phyloP scores from a whole-genome alignment of 2,797 vertebrate genomes.

The Setipinna tenuifilis region DNA sequence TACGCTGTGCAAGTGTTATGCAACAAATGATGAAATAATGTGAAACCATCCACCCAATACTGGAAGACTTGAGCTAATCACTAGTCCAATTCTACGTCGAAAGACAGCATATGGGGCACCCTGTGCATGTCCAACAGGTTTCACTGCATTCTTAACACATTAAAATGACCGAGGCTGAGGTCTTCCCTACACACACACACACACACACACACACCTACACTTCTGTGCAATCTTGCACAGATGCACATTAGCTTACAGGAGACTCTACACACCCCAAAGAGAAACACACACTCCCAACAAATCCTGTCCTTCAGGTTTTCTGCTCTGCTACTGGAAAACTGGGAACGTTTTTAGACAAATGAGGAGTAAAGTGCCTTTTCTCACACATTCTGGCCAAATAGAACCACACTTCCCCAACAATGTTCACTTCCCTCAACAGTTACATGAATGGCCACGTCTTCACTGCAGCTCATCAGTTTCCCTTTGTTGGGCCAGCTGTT shows the following conservation, averaged over 20 bases:
- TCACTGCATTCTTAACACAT: no score
- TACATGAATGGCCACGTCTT: background rate
- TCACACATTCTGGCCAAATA: background rate
- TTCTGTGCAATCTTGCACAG: background rate
- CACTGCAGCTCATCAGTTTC: background rate
- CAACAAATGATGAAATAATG: no score
- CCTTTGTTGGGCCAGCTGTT: background rate
- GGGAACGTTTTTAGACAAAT: background rate
- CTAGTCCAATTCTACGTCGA: no score
- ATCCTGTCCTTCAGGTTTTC: background rate
- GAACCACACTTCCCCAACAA: background rate
- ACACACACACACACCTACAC: background rate
- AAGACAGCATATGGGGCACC: no score
- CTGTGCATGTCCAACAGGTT: no score
- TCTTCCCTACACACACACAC: no score
- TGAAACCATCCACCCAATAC: no score
- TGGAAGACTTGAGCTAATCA: no score
- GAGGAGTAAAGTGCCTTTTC: background rate
- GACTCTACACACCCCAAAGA: background rate
- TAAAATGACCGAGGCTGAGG: no score
- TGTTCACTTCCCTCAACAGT: background rate
- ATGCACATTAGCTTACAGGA: background rate
- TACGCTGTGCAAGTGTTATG: no score
- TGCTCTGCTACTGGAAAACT: no score
- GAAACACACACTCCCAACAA: background rate